phyloP scores from a whole-genome alignment of 1,140 invertebrate species.

The Heliconius nattereri region DNA sequence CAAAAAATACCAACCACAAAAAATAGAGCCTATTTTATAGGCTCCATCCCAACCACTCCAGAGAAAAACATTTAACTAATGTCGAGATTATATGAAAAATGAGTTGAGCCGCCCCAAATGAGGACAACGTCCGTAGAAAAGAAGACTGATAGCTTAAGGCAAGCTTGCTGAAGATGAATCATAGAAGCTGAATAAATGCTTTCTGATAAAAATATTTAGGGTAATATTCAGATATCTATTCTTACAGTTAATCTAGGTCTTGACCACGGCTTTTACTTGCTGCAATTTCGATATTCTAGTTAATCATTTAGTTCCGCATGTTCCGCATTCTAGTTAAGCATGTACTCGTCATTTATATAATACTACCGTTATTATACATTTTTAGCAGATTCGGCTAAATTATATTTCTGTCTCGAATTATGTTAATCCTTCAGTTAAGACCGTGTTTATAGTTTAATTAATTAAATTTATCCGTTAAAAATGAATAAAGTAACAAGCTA shows the following conservation, averaged over 20 bases:
- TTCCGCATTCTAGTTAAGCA: too few relatives aligned
- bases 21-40: neutral
- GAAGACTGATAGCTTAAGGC: neutral
- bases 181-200: neutral
- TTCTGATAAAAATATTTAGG: neutral
- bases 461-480: too few relatives aligned
- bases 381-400: too few relatives aligned
- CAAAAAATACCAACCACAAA: neutral
- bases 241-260: neutral
- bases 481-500: too few relatives aligned
- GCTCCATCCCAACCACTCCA: neutral
- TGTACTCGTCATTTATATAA: too few relatives aligned
- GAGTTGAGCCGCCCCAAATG: slow-evolving; percentile 12
- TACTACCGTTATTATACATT: too few relatives aligned
- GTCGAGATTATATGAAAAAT: slow-evolving; percentile 13
- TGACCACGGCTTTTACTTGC: neutral
- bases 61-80: slow-evolving; percentile 6
- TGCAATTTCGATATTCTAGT: neutral
- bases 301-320: neutral
- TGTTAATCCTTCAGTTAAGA: too few relatives aligned
- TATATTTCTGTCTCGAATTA: too few relatives aligned
- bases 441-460: too few relatives aligned
- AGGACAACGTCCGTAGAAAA: slow-evolving; percentile 10
- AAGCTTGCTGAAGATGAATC: slow-evolving; percentile 2
- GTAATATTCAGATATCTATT: neutral